Conservation (phyloP, 2,888 invertebrate genomes). For the Baronia brevicornis region DNA sequence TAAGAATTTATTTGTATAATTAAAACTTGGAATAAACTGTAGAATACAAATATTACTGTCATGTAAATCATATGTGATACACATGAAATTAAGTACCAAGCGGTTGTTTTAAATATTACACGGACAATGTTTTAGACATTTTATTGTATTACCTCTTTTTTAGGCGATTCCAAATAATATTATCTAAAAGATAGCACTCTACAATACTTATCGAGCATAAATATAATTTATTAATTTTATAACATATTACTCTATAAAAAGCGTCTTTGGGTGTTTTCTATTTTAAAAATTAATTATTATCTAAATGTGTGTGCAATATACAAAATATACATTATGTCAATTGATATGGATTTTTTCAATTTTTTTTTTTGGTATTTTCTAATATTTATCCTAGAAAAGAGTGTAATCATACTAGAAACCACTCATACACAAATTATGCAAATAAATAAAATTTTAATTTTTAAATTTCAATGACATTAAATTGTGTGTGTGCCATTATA, state of each 20-base stretch:
- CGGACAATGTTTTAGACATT: no score
- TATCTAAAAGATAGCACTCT: neutral
- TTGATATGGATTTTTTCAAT: conserved; percentile 29
- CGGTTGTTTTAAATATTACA: no score
- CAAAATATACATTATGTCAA: conserved; percentile 22
- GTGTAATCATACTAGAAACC: no score
- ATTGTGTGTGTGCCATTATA: no score
- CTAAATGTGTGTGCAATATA: conserved; percentile 24
- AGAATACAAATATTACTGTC: no score
- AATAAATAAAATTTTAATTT: neutral
- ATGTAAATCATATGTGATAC: no score
- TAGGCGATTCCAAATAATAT: no score
- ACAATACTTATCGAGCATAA: conserved; percentile 17
- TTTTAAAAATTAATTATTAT: conserved; percentile 16
- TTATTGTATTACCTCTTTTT: no score
- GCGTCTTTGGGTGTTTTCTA: conserved; percentile 39
- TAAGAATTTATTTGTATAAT: no score
- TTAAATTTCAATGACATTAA: neutral
- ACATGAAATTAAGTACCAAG: no score
- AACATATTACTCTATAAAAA: conserved; percentile 29
- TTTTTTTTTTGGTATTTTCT: conserved; percentile 17
- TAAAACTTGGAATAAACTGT: no score
- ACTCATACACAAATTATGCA: no score
- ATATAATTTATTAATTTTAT: conserved; percentile 19
- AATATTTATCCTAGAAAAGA: conserved; percentile 11